These are phyloP conservation scores for Neogobius melanostomus DNA, from an alignment of 2,113 vertebrate genomes.

Conservation along the genomic window DNA sequence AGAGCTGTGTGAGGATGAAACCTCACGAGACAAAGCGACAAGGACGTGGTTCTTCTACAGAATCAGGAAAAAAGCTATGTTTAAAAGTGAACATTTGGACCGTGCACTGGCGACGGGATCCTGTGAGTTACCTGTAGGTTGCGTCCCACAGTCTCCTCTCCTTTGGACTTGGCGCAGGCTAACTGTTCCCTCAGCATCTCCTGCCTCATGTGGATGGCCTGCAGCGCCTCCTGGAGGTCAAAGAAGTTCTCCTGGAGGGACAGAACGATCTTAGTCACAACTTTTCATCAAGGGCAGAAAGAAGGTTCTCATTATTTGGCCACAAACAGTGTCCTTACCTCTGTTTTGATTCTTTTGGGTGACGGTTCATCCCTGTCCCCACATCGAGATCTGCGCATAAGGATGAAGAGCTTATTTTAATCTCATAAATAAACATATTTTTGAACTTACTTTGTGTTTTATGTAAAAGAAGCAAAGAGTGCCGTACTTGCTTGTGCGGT, in stretches of 20 bases:
- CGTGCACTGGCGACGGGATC: not conserved
- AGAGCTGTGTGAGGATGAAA: not conserved
- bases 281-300: too few species aligned
- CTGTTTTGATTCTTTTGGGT: constrained; percentile 94
- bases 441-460: not conserved
- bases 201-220: constrained; percentile 86
- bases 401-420: not conserved
- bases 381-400: constrained; percentile 84
- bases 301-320: too few species aligned
- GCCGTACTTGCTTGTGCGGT: constrained; percentile 93
- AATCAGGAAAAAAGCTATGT: not conserved
- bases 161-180: constrained; percentile 86
- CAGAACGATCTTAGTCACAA: too few species aligned
- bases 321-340: constrained; percentile 73
- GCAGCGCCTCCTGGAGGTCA: constrained; percentile 90
- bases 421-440: not conserved
- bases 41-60: too few species aligned
- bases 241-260: constrained; percentile 86
- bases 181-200: constrained; percentile 84
- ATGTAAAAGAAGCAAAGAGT: not conserved
- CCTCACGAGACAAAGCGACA: not conserved
- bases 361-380: constrained; percentile 92
- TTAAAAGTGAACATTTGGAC: not conserved
- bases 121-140: constrained; percentile 83
- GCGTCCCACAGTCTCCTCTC: constrained; percentile 85